phyloP scores from a whole-genome alignment of 2,888 invertebrate genomes.

The Lithophane ornitopus region DNA sequence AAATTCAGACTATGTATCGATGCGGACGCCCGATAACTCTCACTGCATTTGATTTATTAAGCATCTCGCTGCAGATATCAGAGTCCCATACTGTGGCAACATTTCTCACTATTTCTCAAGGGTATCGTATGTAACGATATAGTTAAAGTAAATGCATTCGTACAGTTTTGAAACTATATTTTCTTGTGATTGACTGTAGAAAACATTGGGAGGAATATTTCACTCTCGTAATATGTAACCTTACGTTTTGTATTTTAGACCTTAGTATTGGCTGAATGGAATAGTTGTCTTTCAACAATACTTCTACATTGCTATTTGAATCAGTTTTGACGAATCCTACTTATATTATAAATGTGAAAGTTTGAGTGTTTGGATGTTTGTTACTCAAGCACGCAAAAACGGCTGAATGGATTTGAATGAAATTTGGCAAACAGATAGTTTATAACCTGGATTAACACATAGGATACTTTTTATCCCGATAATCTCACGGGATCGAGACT shows the following conservation, averaged over 20 bases:
- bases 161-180: conserved; percentile 40
- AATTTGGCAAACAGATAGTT: too few relatives aligned
- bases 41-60: conserved; percentile 67
- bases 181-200: conserved; percentile 27
- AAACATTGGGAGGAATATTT: conserved; percentile 5
- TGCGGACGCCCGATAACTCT: conserved; percentile 62
- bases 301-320: background rate
- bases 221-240: background rate
- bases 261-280: background rate
- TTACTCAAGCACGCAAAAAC: too few relatives aligned
- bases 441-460: too few relatives aligned
- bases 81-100: conserved; percentile 62
- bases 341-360: too few relatives aligned
- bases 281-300: background rate
- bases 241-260: background rate
- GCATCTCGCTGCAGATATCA: conserved; percentile 63
- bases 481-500: too few relatives aligned
- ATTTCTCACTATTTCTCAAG: conserved; percentile 67
- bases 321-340: background rate
- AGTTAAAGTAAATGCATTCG: conserved; percentile 55
- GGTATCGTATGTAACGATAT: conserved; percentile 63
- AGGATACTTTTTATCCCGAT: too few relatives aligned
- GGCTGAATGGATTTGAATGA: too few relatives aligned
- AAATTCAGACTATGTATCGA: conserved; percentile 63
- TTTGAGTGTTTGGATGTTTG: too few relatives aligned